Percentiles rank a stretch among this genome's conserved stretches.
phyloP scores from a whole-genome alignment of 2,888 invertebrate genomes.

The Lomographa bimaculata region DNA sequence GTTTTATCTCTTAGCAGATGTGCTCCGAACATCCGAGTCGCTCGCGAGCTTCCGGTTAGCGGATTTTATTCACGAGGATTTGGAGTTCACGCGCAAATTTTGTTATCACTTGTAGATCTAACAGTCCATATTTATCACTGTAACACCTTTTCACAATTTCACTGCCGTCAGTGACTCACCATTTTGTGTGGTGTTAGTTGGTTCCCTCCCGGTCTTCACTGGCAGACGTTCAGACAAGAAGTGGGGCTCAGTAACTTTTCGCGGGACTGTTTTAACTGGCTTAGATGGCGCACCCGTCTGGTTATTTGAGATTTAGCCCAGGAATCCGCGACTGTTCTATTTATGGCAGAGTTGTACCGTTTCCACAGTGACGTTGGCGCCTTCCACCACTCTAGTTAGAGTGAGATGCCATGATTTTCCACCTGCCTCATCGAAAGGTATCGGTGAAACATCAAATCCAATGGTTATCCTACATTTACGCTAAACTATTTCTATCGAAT shows the following conservation, averaged over 20 bases:
- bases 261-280: slow-evolving; percentile 88
- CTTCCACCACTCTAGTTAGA: slow-evolving; percentile 47
- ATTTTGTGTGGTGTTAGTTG: slow-evolving; percentile 86
- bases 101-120: slow-evolving; percentile 59
- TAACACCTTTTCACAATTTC: slow-evolving; percentile 74
- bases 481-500: slow-evolving; percentile 79
- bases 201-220: slow-evolving; percentile 87
- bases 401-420: slow-evolving; percentile 58
- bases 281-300: slow-evolving; percentile 88
- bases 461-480: slow-evolving; percentile 78
- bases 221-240: slow-evolving; percentile 90
- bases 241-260: slow-evolving; percentile 88
- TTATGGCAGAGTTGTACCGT: slow-evolving; percentile 71
- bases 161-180: slow-evolving; percentile 84
- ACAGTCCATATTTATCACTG: slow-evolving; percentile 72
- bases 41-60: slow-evolving; percentile 72
- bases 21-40: slow-evolving; percentile 41
- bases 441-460: slow-evolving; percentile 63
- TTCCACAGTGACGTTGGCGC: slow-evolving; percentile 57
- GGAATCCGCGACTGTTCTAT: slow-evolving; percentile 83
- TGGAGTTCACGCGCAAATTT: slow-evolving; percentile 44
- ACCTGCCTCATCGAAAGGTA: slow-evolving; percentile 44
- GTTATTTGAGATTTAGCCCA: slow-evolving; percentile 86
- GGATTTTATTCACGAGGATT: slow-evolving; percentile 61
- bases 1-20: slow-evolving; percentile 48